Base-by-base conservation (phyloP, 1,140 invertebrate genomes). In the Scaptomyza montana region DNA sequence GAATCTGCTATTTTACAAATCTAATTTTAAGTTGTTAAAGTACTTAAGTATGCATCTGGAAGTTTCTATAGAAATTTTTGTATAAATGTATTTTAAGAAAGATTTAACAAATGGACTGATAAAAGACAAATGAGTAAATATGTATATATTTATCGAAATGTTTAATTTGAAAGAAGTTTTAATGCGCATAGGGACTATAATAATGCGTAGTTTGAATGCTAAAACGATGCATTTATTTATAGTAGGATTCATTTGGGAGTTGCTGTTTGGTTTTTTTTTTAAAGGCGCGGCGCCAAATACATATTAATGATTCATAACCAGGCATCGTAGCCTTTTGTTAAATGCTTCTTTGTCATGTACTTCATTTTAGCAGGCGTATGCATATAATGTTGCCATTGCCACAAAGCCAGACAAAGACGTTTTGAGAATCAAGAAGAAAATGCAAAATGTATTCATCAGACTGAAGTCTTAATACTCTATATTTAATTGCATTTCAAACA, bases 331-430 rank as follows among this genome's bases (percentile, higher is more conserved):
- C 21, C 55, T 57, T 41, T 56, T 21, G 36, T 45, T 56, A 43
- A 43, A 43, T 43, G 39, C 41, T 39, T 21, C 54, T 55, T 55
- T 55, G 53, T 55, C 36, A 13, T 41, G 13, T 19, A 21, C 21
- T 16, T 45, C 21, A 25, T 25, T 25, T 25, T 25, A 0, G 21
- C 39, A 21, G 41, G 54, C 54, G 43, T 57, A 46, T 57, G 55
- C 55, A 57, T 57, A 46, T 57, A 57, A 57, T 46, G 55, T 57
- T 39, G 55, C 21, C 12, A 45, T 41, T 45, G 41, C 21, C 55
- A 30, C 55, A 57, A 45, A 30, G 21, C 16, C 12, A 57, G 33
- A 36, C 33, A 36, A 7, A 36, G 7, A 36, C 55, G 45, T 12
- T 57, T 46, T 30, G 55, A 13, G 36, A 43, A 25, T 3, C 36